phyloP scores from a whole-genome alignment of 2,888 invertebrate genomes.

The Atrina japonica region DNA sequence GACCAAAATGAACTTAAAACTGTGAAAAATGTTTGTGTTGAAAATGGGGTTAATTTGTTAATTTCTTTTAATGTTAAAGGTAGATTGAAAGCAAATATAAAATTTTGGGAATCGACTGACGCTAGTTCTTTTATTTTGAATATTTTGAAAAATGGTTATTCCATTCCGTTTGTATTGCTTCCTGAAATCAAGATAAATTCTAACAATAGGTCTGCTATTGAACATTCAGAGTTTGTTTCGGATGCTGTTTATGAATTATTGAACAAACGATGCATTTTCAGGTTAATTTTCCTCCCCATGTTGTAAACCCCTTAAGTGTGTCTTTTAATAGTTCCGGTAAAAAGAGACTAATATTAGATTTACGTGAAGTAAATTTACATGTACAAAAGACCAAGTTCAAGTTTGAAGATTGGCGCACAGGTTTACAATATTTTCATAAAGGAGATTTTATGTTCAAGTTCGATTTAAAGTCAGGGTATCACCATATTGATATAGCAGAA shows the following conservation, averaged over 20 bases:
- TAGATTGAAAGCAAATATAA: constrained; percentile 13
- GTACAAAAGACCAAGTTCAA: too few relatives aligned
- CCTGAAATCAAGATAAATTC: background rate
- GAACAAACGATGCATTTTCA: constrained; percentile 16
- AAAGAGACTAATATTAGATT: too few relatives aligned
- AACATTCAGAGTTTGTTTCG: constrained; percentile 13
- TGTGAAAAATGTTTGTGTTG: too few relatives aligned
- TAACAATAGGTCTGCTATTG: constrained; percentile 26
- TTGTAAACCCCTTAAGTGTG: constrained; percentile 17
- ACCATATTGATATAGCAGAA: too few relatives aligned
- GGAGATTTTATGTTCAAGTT: too few relatives aligned
- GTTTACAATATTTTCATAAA: too few relatives aligned
- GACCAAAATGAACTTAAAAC: background rate
- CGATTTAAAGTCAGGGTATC: too few relatives aligned
- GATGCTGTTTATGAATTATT: constrained; percentile 16
- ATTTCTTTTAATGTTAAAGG: constrained; percentile 21
- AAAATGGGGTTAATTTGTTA: background rate
- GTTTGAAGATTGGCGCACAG: too few relatives aligned
- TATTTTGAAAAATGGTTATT: constrained; percentile 17
- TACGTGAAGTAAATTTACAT: too few relatives aligned
- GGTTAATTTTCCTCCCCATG: background rate
- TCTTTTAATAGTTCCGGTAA: constrained; percentile 9
- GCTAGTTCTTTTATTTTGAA: constrained; percentile 1
- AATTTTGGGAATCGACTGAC: constrained; percentile 21
- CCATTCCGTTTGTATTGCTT: constrained; percentile 18